Evolutionary conservation across 2,113 vertebrate species (phyloP), one percentile per base, ranked within the genome.

Genomic region (Labeo catla): DNA sequence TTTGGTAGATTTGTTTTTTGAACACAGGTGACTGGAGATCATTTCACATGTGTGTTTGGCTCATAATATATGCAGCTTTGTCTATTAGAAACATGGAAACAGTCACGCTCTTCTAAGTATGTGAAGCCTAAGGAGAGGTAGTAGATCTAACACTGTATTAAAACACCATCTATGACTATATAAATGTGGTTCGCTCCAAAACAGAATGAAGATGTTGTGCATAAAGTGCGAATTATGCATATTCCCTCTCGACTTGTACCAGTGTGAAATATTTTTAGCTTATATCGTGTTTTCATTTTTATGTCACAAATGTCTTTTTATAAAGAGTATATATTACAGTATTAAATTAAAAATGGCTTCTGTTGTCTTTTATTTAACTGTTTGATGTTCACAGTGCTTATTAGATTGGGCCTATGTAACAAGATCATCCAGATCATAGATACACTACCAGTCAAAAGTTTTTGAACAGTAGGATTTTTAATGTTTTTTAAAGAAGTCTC

Each of bases 281-380:
- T 86, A 74, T 84, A 70, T 87, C 52, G 65, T 87, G 86, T 87
- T 87, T 76, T 83, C 72, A 87, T 89, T 86, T 87, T 76, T 89
- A 84, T 82, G 86, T 80, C 79, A 82, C 78, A 85, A 87, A 89
- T 85, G 78, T 81, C 88, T 89, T 89, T 89, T 89, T 87, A 89
- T 89, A 86, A 87, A 89, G 50, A 85, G 84, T 83, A 85, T 88
- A 83, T 83, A 83, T 83, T 73, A 72, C 81, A 83, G 66, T 83
- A 83, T 83, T 89, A 84, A 66, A 68, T 87, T 45, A 80, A 45
- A 36, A 43, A 39, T 68, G 39, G 76, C 28, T 63, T 59, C 12
- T 70, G 73, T 63, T n/a, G 36, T 39, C 19, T 81, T 81, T 83
- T 72, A 59, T 66, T 66, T 72, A 11, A 4, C 23, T 10, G 19